Percentiles rank a stretch among this genome's conserved stretches.
phyloP scores from a whole-genome alignment of 30 jellyfish, hydroid and myxozoan genomes.

The Chironex yamaguchii region DNA sequence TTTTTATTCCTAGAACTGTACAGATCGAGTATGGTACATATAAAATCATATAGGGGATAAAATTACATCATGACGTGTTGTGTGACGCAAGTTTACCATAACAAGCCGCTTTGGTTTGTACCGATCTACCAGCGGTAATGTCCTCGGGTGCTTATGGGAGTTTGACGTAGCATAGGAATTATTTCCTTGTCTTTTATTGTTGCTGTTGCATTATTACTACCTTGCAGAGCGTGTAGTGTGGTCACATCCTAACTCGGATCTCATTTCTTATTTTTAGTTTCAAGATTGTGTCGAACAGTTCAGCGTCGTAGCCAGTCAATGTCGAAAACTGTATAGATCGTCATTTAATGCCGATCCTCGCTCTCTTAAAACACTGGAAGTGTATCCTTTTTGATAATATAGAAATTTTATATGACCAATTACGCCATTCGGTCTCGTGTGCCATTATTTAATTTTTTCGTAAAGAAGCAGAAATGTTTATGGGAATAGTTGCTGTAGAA shows the following conservation, averaged over 20 bases:
- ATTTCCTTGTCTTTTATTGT: not conserved
- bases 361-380: slow-evolving; percentile 68
- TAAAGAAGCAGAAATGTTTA: not conserved
- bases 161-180: too few relatives aligned
- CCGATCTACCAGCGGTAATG: too few relatives aligned
- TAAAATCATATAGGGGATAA: too few relatives aligned
- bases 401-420: too few relatives aligned
- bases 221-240: not conserved
- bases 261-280: slow-evolving; percentile 48
- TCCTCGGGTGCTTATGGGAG: too few relatives aligned
- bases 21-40: too few relatives aligned
- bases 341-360: slow-evolving; percentile 92
- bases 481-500: not conserved
- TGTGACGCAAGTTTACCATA: too few relatives aligned
- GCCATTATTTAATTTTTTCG: too few relatives aligned
- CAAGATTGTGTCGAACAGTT: slow-evolving; percentile 83
- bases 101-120: too few relatives aligned
- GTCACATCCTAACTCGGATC: not conserved
- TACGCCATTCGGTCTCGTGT: too few relatives aligned
- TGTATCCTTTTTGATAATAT: slow-evolving; percentile 85
- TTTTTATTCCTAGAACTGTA: too few relatives aligned
- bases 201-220: not conserved
- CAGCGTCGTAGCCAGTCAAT: slow-evolving; percentile 67
- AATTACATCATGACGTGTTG: too few relatives aligned
- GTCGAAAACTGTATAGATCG: slow-evolving; percentile 60